A percentile compares a stretch with the other conserved stretches of the same genome.
Conservation (phyloP, 2,113 vertebrate species). For the Melanerpes aurifrons region DNA sequence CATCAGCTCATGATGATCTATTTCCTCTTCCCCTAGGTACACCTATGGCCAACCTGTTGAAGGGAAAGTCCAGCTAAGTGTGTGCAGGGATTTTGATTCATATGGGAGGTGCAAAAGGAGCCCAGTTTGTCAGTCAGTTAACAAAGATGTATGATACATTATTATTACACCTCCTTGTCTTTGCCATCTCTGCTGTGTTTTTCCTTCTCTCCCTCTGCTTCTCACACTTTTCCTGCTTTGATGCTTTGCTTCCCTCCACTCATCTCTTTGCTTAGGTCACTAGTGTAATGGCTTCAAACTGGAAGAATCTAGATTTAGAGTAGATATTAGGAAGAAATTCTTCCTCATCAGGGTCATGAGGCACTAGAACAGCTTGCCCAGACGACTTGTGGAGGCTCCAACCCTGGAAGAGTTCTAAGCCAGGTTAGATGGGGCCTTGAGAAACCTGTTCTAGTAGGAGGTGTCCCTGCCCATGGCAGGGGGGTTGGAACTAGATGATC, state of each 20-base stretch:
- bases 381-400: too few relatives aligned
- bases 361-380: too few relatives aligned
- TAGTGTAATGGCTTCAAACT: too few relatives aligned
- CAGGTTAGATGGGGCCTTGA: too few relatives aligned
- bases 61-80: constrained; percentile 31
- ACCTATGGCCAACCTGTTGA: constrained; percentile 68
- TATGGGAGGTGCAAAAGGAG: constrained; percentile 45
- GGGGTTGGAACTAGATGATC: too few relatives aligned
- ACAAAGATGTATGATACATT: constrained; percentile 40
- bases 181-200: background rate
- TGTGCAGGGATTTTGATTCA: constrained; percentile 50
- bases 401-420: too few relatives aligned
- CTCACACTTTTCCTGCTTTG: background rate
- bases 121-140: constrained; percentile 50
- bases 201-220: background rate
- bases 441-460: too few relatives aligned
- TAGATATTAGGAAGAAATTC: too few relatives aligned
- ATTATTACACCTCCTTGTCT: background rate
- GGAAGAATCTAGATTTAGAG: too few relatives aligned
- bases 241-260: background rate
- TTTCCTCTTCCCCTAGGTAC: constrained; percentile 49
- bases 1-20: background rate
- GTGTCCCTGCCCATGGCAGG: too few relatives aligned
- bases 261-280: background rate
- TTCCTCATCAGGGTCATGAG: too few relatives aligned